phyloP scores from a whole-genome alignment of 2,113 vertebrate species.

The Chrysemys picta region DNA sequence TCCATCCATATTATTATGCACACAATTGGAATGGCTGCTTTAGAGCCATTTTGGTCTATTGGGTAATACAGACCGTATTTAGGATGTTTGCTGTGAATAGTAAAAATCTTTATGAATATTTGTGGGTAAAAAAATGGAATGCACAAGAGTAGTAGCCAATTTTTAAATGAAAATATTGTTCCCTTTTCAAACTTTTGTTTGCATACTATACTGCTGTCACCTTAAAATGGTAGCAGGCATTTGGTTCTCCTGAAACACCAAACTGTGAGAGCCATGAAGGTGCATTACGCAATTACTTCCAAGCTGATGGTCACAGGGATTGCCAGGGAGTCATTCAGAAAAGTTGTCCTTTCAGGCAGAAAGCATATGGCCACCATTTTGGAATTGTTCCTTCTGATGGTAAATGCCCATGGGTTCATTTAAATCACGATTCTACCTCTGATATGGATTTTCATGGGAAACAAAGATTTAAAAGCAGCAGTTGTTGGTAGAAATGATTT shows the following conservation, averaged over 20 bases:
- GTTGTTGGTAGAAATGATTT: background rate
- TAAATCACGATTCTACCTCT: background rate
- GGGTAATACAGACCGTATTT: slow-evolving; percentile 54
- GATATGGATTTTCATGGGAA: background rate
- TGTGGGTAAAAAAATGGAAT: slow-evolving; percentile 56
- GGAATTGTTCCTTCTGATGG: background rate
- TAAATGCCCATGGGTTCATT: accelerated
- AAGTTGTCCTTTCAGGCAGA: background rate
- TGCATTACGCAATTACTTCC: background rate
- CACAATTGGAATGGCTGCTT: slow-evolving; percentile 67
- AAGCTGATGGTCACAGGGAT: background rate
- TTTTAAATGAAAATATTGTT: slow-evolving; percentile 65
- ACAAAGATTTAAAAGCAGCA: background rate
- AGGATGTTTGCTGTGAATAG: slow-evolving; percentile 66
- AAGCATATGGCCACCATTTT: accelerated
- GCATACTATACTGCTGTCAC: background rate
- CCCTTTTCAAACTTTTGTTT: slow-evolving; percentile 8
- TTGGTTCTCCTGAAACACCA: background rate
- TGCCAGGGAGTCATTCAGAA: background rate
- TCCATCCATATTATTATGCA: slow-evolving; percentile 49
- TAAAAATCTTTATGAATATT: slow-evolving; percentile 69
- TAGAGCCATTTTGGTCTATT: slow-evolving; percentile 71
- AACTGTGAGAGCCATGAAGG: background rate
- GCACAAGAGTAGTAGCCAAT: background rate
- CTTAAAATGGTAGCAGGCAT: slow-evolving; percentile 26